These are phyloP conservation scores for Elephas maximus DNA, from an alignment of 2,113 vertebrate species.

Conservation along the genomic window DNA sequence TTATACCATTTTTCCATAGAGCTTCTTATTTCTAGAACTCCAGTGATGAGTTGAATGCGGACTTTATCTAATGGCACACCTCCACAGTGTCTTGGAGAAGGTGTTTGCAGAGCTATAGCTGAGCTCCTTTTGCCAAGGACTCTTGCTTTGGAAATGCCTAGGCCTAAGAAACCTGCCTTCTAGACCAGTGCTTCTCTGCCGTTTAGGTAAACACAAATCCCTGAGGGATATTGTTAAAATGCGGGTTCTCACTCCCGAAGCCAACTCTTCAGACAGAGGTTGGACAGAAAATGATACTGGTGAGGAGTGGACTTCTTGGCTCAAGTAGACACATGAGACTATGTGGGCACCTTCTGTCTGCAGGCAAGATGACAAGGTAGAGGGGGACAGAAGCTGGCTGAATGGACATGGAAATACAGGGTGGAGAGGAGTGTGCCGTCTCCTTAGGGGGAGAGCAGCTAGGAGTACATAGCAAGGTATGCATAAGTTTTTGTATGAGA, in stretches of 20 bases:
- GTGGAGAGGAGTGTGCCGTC: too few species aligned
- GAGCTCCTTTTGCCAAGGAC: neutral
- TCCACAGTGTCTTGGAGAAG: accelerated
- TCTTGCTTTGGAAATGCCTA: neutral
- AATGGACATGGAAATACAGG: too few species aligned
- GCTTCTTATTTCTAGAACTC: neutral
- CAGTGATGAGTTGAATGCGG: accelerated
- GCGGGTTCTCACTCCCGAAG: neutral
- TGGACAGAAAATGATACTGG: too few species aligned
- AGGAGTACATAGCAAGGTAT: too few species aligned
- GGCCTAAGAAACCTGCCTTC: neutral
- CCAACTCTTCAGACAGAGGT: too few species aligned
- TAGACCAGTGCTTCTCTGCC: neutral
- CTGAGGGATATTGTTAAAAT: neutral
- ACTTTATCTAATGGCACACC: neutral
- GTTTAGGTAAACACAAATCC: neutral
- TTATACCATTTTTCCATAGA: neutral
- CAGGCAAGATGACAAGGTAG: too few species aligned
- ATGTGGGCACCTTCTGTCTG: too few species aligned
- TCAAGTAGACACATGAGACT: too few species aligned
- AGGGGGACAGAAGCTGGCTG: too few species aligned
- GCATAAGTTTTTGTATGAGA: too few species aligned
- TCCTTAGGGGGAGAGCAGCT: too few species aligned
- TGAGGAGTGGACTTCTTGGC: too few species aligned
- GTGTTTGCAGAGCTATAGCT: neutral